Percentiles rank a stretch among this genome's conserved stretches.
These are phyloP conservation scores for Pseudolycoriella hygida DNA, from an alignment of 2,888 invertebrate species.

Conservation along the genomic window DNA sequence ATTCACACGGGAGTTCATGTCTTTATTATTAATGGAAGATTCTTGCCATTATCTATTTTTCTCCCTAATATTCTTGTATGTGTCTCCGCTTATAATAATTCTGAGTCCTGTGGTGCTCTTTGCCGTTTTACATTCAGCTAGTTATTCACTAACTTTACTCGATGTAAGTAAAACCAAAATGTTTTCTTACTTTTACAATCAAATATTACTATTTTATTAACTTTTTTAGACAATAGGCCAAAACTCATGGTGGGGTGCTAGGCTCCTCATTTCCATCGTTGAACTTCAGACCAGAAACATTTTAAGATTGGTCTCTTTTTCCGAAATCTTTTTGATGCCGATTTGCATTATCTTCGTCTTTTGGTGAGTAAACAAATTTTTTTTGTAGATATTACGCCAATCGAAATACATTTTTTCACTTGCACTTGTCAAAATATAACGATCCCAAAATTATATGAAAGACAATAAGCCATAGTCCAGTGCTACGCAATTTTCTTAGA, in stretches of 20 bases:
- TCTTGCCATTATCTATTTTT: slow-evolving; percentile 95
- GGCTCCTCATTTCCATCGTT: slow-evolving; percentile 69
- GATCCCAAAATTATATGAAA: too few relatives aligned
- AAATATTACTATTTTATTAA: slow-evolving; percentile 2
- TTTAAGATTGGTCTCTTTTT: slow-evolving; percentile 75
- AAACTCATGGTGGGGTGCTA: slow-evolving; percentile 76
- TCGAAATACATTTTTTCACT: too few relatives aligned
- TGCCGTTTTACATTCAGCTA: slow-evolving; percentile 80
- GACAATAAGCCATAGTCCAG: too few relatives aligned
- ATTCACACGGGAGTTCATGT: slow-evolving; percentile 67
- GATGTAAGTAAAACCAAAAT: slow-evolving; percentile 70
- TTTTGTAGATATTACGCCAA: too few relatives aligned
- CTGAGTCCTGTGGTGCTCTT: slow-evolving; percentile 82
- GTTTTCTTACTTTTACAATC: too few relatives aligned
- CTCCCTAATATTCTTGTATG: slow-evolving; percentile 85
- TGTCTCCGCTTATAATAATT: slow-evolving; percentile 74
- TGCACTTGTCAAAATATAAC: too few relatives aligned
- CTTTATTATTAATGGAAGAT: slow-evolving; percentile 66
- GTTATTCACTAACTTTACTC: slow-evolving; percentile 73
- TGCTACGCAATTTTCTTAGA: too few relatives aligned
- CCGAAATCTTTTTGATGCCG: slow-evolving; percentile 86
- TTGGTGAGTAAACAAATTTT: slow-evolving; percentile 52
- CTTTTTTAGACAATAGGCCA: slow-evolving; percentile 67
- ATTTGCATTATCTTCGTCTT: slow-evolving; percentile 62
- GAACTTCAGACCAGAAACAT: slow-evolving; percentile 84